These are phyloP conservation scores for Ophthalmolycus amberensis DNA, from an alignment of 2,113 vertebrate genomes.

Conservation along the genomic window DNA sequence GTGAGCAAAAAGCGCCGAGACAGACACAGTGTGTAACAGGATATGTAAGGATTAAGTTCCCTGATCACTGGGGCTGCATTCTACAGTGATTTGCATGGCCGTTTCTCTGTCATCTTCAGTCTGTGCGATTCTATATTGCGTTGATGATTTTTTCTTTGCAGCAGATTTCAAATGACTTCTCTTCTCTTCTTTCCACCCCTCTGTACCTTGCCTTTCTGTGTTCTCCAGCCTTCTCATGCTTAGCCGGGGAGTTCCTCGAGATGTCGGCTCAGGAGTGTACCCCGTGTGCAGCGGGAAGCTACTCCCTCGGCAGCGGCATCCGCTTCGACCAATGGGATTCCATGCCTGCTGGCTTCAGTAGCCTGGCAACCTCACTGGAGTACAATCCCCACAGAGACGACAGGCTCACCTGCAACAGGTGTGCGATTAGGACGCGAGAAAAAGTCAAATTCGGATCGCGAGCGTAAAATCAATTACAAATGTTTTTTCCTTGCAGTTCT, in stretches of 20 bases:
- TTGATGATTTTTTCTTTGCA: neutral
- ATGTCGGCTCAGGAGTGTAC: slow-evolving; percentile 96
- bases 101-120: slow-evolving; percentile 18
- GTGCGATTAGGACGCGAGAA: slow-evolving; percentile 47
- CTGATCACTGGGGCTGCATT: slow-evolving; percentile 14
- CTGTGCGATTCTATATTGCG: neutral
- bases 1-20: slow-evolving; percentile 18
- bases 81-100: slow-evolving; percentile 21
- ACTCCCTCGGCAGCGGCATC: slow-evolving; percentile 95
- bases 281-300: slow-evolving; percentile 92
- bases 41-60: slow-evolving; percentile 54
- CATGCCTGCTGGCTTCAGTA: slow-evolving; percentile 93
- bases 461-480: neutral
- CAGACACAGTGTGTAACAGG: slow-evolving; percentile 51
- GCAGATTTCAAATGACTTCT: neutral
- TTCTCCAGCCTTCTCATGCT: slow-evolving; percentile 92
- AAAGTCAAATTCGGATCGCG: neutral
- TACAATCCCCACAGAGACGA: slow-evolving; percentile 79
- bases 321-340: slow-evolving; percentile 97
- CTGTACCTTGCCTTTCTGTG: neutral
- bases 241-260: slow-evolving; percentile 94
- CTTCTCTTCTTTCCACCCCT: neutral
- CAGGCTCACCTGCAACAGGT: slow-evolving; percentile 90
- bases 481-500: slow-evolving; percentile 76
- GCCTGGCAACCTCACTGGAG: slow-evolving; percentile 91